phyloP scores from a whole-genome alignment of 2,888 invertebrate genomes.

The Ephialtes manifestator region DNA sequence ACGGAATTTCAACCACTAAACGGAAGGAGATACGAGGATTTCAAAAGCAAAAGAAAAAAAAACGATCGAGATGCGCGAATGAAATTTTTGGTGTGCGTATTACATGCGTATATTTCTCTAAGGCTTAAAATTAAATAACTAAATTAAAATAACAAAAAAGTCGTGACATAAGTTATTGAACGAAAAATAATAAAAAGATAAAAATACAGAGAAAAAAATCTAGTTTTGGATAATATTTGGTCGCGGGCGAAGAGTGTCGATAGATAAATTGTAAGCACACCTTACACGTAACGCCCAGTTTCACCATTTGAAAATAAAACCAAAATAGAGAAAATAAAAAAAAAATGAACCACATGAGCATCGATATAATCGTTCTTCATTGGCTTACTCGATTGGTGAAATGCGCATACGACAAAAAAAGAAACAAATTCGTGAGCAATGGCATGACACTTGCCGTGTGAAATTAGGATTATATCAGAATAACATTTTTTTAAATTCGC shows the following conservation, averaged over 20 bases:
- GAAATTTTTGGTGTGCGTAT: conserved; percentile 71
- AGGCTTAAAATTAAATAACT: conserved; percentile 70
- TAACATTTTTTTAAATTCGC: conserved; percentile 34
- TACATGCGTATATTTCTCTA: conserved; percentile 74
- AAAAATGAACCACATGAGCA: conserved; percentile 62
- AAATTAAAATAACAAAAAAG: conserved; percentile 60
- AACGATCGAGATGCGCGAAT: conserved; percentile 68
- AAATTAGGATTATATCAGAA: conserved; percentile 63
- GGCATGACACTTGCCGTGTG: conserved; percentile 45
- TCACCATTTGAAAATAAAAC: conserved; percentile 56
- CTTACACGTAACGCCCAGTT: conserved; percentile 70
- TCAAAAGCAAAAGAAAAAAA: background rate
- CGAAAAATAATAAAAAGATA: conserved; percentile 48
- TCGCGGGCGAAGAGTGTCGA: conserved; percentile 69
- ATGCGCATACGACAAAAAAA: conserved; percentile 32
- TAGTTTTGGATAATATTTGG: conserved; percentile 81
- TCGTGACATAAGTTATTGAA: conserved; percentile 61
- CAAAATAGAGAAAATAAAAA: conserved; percentile 27
- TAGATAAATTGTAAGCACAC: conserved; percentile 66
- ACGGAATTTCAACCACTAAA: conserved; percentile 35
- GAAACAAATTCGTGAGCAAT: conserved; percentile 58
- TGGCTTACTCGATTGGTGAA: conserved; percentile 65
- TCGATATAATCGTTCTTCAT: conserved; percentile 71
- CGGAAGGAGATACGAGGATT: conserved; percentile 64
- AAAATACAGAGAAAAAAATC: conserved; percentile 74